These are phyloP conservation scores for Epinotia bilunana DNA, from an alignment of 2,888 invertebrate species.

Conservation along the genomic window DNA sequence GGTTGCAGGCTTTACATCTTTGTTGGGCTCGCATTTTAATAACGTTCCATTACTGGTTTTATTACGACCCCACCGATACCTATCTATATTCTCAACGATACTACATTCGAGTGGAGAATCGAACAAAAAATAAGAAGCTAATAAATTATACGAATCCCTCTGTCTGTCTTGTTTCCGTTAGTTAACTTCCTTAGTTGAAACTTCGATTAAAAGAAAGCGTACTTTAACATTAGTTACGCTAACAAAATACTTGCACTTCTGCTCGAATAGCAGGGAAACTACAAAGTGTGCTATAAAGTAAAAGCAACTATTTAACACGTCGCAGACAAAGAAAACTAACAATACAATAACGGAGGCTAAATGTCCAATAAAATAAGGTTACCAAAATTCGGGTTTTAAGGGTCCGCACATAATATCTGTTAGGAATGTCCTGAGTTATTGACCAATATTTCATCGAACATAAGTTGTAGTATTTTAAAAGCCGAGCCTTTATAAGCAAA, in stretches of 20 bases:
- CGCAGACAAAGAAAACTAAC: not conserved
- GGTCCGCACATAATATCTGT: not conserved
- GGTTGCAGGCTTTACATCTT: constrained; percentile 56
- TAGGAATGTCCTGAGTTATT: not conserved
- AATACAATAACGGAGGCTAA: not conserved
- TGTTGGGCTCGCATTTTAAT: constrained; percentile 55
- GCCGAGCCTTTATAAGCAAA: not conserved
- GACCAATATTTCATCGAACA: not conserved
- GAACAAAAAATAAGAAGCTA: constrained; percentile 7
- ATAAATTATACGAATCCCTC: constrained; percentile 32
- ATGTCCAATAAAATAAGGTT: not conserved
- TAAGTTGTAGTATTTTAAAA: not conserved
- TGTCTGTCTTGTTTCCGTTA: constrained; percentile 26
- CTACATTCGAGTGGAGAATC: constrained; percentile 7
- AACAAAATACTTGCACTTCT: constrained; percentile 18
- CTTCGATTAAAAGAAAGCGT: constrained; percentile 22
- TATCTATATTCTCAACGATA: constrained; percentile 15
- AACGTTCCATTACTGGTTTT: constrained; percentile 46
- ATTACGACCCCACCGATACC: constrained; percentile 30
- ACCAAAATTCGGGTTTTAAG: not conserved
- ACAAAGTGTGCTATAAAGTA: not conserved
- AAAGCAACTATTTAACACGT: not conserved
- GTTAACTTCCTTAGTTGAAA: constrained; percentile 20
- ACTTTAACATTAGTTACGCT: constrained; percentile 12
- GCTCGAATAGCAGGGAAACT: not conserved